Conservation (phyloP, 1,140 invertebrate species). For the Drosophila lacteicornis region DNA sequence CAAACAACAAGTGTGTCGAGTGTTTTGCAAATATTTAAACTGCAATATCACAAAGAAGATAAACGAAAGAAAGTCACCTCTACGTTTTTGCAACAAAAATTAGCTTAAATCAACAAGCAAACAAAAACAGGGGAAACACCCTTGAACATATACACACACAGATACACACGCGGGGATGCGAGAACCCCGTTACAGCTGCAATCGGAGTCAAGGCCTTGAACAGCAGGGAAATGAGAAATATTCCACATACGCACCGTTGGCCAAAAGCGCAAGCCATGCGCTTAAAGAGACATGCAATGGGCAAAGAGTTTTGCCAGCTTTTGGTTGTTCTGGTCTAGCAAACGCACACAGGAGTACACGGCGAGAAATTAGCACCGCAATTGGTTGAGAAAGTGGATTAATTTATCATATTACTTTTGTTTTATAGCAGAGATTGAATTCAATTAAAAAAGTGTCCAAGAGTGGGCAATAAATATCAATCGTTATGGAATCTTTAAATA, state of each 20-base stretch:
- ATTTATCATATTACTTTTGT: too few relatives aligned
- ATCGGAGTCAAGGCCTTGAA: conserved; percentile 51
- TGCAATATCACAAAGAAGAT: conserved; percentile 44
- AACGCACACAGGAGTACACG: conserved; percentile 20
- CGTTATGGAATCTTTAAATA: too few relatives aligned
- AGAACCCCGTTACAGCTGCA: conserved; percentile 42
- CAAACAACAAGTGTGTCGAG: conserved; percentile 69
- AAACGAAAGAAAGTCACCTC: conserved; percentile 33
- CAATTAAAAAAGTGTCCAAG: too few relatives aligned
- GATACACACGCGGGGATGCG: neutral
- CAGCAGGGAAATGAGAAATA: conserved; percentile 59
- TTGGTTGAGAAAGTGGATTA: neutral
- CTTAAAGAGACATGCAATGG: conserved; percentile 45
- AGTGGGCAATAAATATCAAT: neutral
- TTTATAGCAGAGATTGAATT: neutral
- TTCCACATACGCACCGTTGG: conserved; percentile 73
- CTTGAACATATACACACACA: conserved; percentile 9
- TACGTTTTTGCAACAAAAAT: conserved; percentile 37
- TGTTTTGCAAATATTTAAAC: conserved; percentile 64
- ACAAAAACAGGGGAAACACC: conserved; percentile 35
- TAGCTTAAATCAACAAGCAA: conserved; percentile 69
- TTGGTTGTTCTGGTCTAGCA: conserved; percentile 42
- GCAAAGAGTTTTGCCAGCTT: conserved; percentile 28
- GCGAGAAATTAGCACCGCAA: neutral
- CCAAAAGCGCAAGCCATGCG: conserved; percentile 64